A percentile compares a stretch with the other conserved stretches of the same genome.
phyloP scores from a whole-genome alignment of 2,797 vertebrate genomes.

The Zonotrichia albicollis region DNA sequence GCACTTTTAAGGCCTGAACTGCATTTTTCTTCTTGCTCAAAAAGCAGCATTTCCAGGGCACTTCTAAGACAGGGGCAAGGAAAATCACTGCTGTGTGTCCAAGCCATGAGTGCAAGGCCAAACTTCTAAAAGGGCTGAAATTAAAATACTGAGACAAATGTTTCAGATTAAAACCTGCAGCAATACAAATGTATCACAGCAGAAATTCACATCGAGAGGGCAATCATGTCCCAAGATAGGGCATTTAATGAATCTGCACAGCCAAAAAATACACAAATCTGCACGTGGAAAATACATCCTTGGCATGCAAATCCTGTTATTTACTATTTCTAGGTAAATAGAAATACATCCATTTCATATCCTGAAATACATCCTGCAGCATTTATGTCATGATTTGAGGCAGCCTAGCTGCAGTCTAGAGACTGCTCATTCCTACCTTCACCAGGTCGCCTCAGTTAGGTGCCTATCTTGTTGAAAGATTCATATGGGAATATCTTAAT shows the following conservation, averaged over 20 bases:
- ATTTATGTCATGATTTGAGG: not conserved
- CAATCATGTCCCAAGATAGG: not conserved
- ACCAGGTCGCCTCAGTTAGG: not conserved
- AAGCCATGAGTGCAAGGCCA: not conserved
- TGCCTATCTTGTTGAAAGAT: not conserved
- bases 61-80: not conserved
- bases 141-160: not conserved
- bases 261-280: not conserved
- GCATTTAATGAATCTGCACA: not conserved
- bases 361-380: not conserved
- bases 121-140: not conserved
- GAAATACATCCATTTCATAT: not conserved
- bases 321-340: not conserved
- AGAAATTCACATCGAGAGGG: not conserved
- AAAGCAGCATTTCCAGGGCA: not conserved
- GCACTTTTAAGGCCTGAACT: not conserved
- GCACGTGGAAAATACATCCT: not conserved
- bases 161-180: not conserved
- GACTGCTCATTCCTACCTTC: not conserved
- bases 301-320: not conserved
- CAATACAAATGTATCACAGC: rapidly evolving
- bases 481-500: not conserved
- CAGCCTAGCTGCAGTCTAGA: not conserved
- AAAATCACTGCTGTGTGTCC: not conserved
- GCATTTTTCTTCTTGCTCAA: rapidly evolving